Conservation (phyloP, 2,888 invertebrate species). For the Pelosia muscerda region DNA sequence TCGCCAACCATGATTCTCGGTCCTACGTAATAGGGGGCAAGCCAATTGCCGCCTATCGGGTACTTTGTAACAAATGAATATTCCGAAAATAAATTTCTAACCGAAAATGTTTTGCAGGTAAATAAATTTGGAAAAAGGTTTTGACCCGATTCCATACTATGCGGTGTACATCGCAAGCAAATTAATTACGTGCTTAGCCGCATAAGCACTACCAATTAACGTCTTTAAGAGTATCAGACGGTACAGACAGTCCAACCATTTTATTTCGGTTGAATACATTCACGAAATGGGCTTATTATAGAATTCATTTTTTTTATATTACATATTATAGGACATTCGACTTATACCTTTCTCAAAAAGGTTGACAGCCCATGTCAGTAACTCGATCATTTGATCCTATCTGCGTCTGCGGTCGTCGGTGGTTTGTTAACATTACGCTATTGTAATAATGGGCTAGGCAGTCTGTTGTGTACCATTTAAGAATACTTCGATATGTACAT, state of each 20-base stretch:
- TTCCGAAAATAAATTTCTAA: no score
- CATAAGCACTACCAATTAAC: no score
- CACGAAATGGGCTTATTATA: background rate
- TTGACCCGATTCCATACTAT: no score
- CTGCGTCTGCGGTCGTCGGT: conserved; percentile 30
- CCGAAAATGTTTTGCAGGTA: no score
- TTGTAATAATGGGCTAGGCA: conserved; percentile 15
- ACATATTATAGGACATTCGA: background rate
- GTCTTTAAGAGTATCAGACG: no score
- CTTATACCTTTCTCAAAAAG: conserved; percentile 13
- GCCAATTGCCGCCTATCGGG: no score
- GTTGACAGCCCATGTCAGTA: conserved; percentile 34
- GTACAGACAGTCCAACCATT: background rate
- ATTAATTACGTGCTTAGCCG: no score
- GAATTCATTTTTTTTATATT: background rate
- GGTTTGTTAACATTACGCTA: conserved; percentile 36
- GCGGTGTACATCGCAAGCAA: no score
- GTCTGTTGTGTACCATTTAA: conserved; percentile 8
- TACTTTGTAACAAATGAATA: no score
- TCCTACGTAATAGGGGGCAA: no score
- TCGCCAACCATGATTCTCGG: no score
- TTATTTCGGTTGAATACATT: background rate
- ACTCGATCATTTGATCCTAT: conserved; percentile 45
- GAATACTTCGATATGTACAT: background rate
- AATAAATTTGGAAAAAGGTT: no score